These are phyloP conservation scores for Chelmon rostratus DNA, from an alignment of 2,797 vertebrate species.

Conservation along the genomic window DNA sequence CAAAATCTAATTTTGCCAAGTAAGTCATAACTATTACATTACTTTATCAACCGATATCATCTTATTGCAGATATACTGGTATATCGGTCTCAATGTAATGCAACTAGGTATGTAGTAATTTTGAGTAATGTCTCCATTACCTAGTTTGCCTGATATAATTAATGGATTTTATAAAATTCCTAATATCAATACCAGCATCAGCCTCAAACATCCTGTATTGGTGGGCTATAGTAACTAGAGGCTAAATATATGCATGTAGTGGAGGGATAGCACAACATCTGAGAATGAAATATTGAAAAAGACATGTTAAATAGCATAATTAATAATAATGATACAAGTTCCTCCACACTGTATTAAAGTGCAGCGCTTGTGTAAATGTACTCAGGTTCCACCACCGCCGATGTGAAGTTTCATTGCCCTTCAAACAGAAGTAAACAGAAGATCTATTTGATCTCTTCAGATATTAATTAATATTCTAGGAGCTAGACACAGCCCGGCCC, in stretches of 20 bases:
- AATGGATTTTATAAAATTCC: too few species aligned
- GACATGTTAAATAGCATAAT: neutral
- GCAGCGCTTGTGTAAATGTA: too few species aligned
- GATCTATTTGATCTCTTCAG: constrained; percentile 5
- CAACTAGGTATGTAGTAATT: neutral
- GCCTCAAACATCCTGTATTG: neutral
- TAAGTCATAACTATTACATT: too few species aligned
- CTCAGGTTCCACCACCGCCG: neutral
- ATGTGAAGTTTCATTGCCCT: neutral
- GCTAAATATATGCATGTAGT: neutral
- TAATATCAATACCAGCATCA: too few species aligned
- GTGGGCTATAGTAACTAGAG: neutral
- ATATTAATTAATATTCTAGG: constrained; percentile 8
- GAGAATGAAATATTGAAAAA: neutral
- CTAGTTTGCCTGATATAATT: too few species aligned
- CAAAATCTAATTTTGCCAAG: neutral
- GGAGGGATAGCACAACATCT: neutral
- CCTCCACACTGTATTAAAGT: neutral
- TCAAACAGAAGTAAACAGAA: constrained; percentile 15
- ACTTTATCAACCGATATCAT: too few species aligned
- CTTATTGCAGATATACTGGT: too few species aligned
- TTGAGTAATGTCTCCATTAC: too few species aligned
- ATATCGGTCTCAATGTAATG: neutral
- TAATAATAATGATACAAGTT: neutral
- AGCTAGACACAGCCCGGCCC: constrained; percentile 46